Percentiles rank a stretch among this genome's conserved stretches.
Conservation (phyloP, 1,140 invertebrate genomes). For the Sycophila sp. region DNA sequence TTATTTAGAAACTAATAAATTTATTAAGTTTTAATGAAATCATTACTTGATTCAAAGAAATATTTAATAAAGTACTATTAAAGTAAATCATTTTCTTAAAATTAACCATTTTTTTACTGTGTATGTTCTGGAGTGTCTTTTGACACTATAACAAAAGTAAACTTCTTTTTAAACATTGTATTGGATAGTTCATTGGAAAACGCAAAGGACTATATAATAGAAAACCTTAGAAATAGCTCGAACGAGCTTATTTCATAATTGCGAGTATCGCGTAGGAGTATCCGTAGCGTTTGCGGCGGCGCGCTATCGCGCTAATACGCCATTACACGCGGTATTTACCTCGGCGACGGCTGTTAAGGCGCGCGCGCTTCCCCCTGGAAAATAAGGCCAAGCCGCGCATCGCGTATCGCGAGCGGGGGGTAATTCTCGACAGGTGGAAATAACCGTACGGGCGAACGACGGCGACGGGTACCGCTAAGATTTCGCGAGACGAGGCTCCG, state of each 20-base stretch:
- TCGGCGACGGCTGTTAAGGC: neutral
- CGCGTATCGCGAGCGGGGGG: conserved; percentile 32
- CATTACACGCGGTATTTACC: conserved; percentile 15
- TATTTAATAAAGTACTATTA: too few relatives aligned
- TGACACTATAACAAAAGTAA: too few relatives aligned
- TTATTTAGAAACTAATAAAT: too few relatives aligned
- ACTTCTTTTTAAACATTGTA: too few relatives aligned
- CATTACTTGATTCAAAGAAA: too few relatives aligned
- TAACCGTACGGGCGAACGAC: conserved; percentile 15
- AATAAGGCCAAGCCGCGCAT: conserved; percentile 26
- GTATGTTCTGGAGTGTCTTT: too few relatives aligned
- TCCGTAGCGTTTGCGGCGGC: too few relatives aligned
- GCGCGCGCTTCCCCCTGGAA: conserved; percentile 3
- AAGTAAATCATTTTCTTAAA: too few relatives aligned
- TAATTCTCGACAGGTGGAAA: conserved; percentile 36
- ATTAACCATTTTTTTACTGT: neutral
- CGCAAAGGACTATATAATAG: too few relatives aligned
- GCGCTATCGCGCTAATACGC: conserved; percentile 17
- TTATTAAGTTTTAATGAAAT: too few relatives aligned
- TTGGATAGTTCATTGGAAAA: too few relatives aligned
- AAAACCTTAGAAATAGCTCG: conserved; percentile 32
- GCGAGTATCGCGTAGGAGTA: too few relatives aligned
- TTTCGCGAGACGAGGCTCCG: conserved; percentile 28
- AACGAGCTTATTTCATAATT: conserved; percentile 30
- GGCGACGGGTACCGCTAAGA: conserved; percentile 13